Conservation (phyloP, 2,113 vertebrate species). For the Oceanodroma tethys region DNA sequence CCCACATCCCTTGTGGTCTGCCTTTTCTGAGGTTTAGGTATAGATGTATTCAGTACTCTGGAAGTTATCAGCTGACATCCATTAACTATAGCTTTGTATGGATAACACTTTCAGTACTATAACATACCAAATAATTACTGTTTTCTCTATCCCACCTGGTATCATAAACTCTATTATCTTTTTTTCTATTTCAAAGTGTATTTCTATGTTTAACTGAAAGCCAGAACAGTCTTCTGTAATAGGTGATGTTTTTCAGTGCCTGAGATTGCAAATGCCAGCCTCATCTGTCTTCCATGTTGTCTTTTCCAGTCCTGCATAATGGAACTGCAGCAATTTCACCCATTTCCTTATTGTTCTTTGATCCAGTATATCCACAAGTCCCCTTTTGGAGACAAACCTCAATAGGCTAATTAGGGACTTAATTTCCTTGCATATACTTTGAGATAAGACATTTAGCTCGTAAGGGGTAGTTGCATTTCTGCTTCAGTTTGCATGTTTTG, state of each 20-base stretch:
- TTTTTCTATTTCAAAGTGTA: neutral
- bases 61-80: neutral
- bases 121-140: neutral
- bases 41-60: neutral
- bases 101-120: neutral
- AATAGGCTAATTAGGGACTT: neutral
- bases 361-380: neutral
- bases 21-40: neutral
- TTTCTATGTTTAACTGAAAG: neutral
- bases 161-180: neutral
- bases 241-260: neutral
- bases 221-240: neutral
- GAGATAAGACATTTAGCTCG: neutral
- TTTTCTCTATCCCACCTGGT: neutral
- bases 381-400: neutral
- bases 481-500: neutral
- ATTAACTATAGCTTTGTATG: neutral
- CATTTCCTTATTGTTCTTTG: neutral
- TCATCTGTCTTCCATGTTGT: neutral
- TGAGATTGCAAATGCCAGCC: neutral
- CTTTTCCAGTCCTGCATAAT: neutral
- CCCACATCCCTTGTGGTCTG: neutral
- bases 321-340: neutral
- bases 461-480: neutral
- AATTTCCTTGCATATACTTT: neutral